These are phyloP conservation scores for Lates calcarifer DNA, from an alignment of 2,113 vertebrate species.

Conservation along the genomic window DNA sequence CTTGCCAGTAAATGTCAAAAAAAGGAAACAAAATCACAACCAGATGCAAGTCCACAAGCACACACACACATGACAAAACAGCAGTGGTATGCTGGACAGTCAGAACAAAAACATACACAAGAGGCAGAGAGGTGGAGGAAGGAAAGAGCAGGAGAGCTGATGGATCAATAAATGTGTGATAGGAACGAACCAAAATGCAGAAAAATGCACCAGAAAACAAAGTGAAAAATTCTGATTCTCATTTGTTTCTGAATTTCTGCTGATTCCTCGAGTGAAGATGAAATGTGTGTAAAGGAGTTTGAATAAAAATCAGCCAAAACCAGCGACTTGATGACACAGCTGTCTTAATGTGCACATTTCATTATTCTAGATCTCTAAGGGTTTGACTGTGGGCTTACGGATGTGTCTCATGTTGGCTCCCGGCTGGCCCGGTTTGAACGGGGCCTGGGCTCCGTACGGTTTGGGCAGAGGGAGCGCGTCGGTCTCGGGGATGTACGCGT, in stretches of 20 bases:
- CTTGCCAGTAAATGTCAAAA: conserved; percentile 44
- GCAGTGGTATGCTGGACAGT: conserved; percentile 7
- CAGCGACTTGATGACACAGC: neutral
- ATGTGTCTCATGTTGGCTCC: conserved; percentile 87
- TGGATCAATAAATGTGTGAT: neutral
- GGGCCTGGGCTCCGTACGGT: conserved; percentile 87
- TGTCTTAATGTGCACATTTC: neutral
- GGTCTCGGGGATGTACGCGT: conserved; percentile 84
- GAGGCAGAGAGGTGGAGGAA: conserved; percentile 3
- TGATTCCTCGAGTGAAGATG: neutral
- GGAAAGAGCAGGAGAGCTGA: neutral
- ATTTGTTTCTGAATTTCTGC: neutral
- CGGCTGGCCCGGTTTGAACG: conserved; percentile 87
- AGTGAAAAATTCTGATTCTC: neutral
- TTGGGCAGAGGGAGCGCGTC: conserved; percentile 84
- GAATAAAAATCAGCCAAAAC: neutral
- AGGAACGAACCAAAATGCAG: neutral
- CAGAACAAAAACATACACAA: conserved; percentile 11
- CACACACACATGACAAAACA: conserved; percentile 21
- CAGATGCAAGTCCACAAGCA: conserved; percentile 52
- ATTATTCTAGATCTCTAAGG: conserved; percentile 26
- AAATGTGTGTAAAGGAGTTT: neutral
- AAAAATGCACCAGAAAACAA: neutral
- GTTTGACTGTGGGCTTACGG: conserved; percentile 82
- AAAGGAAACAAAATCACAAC: conserved; percentile 54